Conservation (phyloP, 2,888 invertebrate species). For the Acleris holmiana region DNA sequence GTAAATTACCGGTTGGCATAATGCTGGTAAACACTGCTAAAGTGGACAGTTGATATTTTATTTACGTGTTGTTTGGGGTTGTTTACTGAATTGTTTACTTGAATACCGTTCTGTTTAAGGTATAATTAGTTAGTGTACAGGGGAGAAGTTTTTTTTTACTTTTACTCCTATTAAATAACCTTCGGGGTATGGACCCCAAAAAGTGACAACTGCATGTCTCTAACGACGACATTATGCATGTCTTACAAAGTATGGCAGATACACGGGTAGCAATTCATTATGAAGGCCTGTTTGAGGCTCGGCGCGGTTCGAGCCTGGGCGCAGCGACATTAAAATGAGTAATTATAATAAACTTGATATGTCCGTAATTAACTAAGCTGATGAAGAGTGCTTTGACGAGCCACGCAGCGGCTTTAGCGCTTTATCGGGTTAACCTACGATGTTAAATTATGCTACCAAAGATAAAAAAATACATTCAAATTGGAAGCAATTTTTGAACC, state of each 20-base stretch:
- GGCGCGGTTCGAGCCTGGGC: conserved; percentile 57
- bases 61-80: conserved; percentile 1
- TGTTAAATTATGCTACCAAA: conserved; percentile 18
- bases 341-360: conserved; percentile 83
- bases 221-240: conserved; percentile 22
- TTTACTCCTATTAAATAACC: too few species aligned
- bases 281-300: conserved; percentile 43
- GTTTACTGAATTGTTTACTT: not conserved
- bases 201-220: not conserved
- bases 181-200: too few species aligned
- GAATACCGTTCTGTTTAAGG: too few species aligned
- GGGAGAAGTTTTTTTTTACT: too few species aligned
- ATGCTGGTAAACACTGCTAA: conserved; percentile 53
- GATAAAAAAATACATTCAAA: not conserved
- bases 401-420: conserved; percentile 61
- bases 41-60: conserved; percentile 25
- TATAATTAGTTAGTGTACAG: too few species aligned
- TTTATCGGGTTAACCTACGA: conserved; percentile 38
- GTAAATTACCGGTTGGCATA: conserved; percentile 58
- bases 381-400: conserved; percentile 80
- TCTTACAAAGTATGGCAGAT: conserved; percentile 36
- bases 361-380: conserved; percentile 82
- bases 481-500: not conserved
- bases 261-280: conserved; percentile 34
- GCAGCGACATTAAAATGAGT: conserved; percentile 82